These are phyloP conservation scores for Spisula solida DNA, from an alignment of 2,888 invertebrate species.

Conservation along the genomic window DNA sequence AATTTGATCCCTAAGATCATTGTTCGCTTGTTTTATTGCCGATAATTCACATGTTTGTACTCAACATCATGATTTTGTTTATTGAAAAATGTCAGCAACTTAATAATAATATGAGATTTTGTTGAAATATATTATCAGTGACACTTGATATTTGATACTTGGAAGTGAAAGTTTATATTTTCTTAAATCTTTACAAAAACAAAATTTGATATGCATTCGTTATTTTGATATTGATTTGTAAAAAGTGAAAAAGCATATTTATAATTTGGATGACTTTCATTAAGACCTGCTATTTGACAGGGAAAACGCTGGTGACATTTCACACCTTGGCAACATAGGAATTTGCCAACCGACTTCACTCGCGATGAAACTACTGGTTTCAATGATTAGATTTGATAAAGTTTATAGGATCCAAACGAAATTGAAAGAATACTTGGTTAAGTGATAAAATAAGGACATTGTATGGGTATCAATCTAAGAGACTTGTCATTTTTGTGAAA, in stretches of 20 bases:
- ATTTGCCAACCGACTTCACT: not conserved
- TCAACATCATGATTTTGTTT: not conserved
- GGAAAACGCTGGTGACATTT: not conserved
- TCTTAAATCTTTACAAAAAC: not conserved
- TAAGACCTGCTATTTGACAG: conserved; percentile 19
- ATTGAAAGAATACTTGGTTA: conserved; percentile 44
- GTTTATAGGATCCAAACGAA: conserved; percentile 27
- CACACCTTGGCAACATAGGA: conserved; percentile 19
- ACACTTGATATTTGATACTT: not conserved
- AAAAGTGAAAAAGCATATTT: conserved; percentile 22
- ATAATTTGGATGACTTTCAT: conserved; percentile 6
- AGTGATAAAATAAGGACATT: conserved; percentile 52
- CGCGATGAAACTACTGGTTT: conserved; percentile 15
- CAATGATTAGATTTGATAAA: conserved; percentile 50
- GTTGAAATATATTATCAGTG: conserved; percentile 13
- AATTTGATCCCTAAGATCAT: not conserved
- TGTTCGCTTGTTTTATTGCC: not conserved
- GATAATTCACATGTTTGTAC: not conserved
- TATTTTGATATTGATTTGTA: conserved; percentile 1
- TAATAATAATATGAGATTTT: not conserved
- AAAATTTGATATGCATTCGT: not conserved
- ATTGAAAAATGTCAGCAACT: conserved; percentile 3
- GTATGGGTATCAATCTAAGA: conserved; percentile 32
- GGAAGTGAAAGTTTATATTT: conserved; percentile 10
- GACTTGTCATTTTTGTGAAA: conserved; percentile 23